A percentile compares a stretch with the other conserved stretches of the same genome.
Conservation (phyloP, 2,113 vertebrate genomes). For the Albula glossodonta region DNA sequence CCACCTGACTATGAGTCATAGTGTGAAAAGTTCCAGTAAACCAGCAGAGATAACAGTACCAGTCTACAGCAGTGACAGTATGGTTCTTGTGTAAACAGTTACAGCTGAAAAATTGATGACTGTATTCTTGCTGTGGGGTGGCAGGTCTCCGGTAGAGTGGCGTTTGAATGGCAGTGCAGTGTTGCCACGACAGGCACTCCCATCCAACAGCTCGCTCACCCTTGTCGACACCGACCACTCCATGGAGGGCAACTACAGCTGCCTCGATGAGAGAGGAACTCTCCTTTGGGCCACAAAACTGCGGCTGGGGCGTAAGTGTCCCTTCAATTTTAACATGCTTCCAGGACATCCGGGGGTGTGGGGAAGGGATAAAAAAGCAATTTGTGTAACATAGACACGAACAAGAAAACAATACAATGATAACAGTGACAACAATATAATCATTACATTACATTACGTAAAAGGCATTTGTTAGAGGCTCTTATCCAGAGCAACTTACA, state of each 20-base stretch:
- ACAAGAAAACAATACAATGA: no score
- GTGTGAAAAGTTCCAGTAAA: not conserved
- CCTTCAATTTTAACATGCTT: not conserved
- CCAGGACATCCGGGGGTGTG: not conserved
- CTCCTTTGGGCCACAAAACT: slow-evolving; percentile 61
- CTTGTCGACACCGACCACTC: slow-evolving; percentile 55
- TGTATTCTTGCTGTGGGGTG: slow-evolving; percentile 18
- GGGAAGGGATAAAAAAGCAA: not conserved
- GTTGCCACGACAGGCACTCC: slow-evolving; percentile 52
- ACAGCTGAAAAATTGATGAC: not conserved
- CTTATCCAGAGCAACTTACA: no score
- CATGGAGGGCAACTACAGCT: slow-evolving; percentile 75
- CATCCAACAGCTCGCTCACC: slow-evolving; percentile 57
- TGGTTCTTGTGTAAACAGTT: not conserved
- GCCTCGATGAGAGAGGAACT: slow-evolving; percentile 58
- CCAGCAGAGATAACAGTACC: not conserved
- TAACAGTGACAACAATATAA: no score
- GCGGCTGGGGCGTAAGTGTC: slow-evolving; percentile 71
- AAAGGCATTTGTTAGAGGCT: no score
- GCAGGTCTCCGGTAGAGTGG: slow-evolving; percentile 66
- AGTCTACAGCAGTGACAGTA: no score
- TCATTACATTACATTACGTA: no score
- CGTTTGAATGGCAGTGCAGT: slow-evolving; percentile 56
- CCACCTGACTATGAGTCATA: not conserved
- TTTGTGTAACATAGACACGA: no score